These are phyloP conservation scores for Cyclina sinensis DNA, from an alignment of 1,140 invertebrate species.

Conservation along the genomic window DNA sequence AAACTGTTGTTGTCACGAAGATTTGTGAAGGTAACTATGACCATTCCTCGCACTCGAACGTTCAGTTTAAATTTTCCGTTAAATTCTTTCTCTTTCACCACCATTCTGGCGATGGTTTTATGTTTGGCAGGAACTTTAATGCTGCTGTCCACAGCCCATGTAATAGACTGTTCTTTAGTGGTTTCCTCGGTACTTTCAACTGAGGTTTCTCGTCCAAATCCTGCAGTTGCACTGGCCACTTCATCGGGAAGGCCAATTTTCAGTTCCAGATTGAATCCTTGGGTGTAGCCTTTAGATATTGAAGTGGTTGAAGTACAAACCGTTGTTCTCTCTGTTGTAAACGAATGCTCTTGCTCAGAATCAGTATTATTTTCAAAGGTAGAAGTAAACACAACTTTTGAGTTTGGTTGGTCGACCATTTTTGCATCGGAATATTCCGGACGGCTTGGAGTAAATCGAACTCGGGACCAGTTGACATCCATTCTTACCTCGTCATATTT, in stretches of 20 bases:
- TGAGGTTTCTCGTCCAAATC: constrained; percentile 87
- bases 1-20: constrained; percentile 85
- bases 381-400: constrained; percentile 86
- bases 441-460: constrained; percentile 83
- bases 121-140: constrained; percentile 86
- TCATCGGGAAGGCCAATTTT: constrained; percentile 87
- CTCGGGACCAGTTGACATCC: constrained; percentile 85
- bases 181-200: constrained; percentile 87
- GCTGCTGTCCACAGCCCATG: constrained; percentile 87
- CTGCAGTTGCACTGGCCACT: constrained; percentile 86
- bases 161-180: constrained; percentile 85
- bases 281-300: constrained; percentile 86
- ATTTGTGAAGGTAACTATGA: constrained; percentile 85
- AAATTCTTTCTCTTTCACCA: constrained; percentile 87
- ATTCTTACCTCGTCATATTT: constrained; percentile 83
- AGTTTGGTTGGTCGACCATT: constrained; percentile 76
- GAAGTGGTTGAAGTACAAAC: constrained; percentile 85
- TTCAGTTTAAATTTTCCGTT: constrained; percentile 85
- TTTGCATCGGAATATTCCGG: constrained; percentile 83
- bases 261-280: constrained; percentile 87
- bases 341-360: constrained; percentile 87
- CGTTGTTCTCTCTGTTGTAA: constrained; percentile 87
- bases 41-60: constrained; percentile 84
- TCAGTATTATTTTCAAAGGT: constrained; percentile 87
- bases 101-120: constrained; percentile 86